phyloP scores from a whole-genome alignment of 2,113 vertebrate genomes.

The Eleginops maclovinus region DNA sequence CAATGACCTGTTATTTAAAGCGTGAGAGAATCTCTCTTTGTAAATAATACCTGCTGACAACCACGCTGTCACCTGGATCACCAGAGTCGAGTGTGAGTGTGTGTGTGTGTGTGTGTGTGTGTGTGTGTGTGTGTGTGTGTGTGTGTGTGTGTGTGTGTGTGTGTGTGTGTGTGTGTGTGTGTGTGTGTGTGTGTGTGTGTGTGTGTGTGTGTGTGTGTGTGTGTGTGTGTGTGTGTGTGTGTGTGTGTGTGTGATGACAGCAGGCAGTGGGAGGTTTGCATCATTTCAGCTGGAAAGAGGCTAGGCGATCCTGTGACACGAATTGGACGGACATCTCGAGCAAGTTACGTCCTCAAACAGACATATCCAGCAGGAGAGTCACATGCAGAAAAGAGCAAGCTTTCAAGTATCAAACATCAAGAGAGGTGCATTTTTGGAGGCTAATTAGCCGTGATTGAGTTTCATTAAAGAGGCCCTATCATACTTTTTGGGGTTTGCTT shows the following conservation, averaged over 20 bases:
- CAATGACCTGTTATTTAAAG: conserved; percentile 33
- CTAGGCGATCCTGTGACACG: neutral
- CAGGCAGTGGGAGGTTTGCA: neutral
- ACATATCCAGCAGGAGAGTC: conserved; percentile 29
- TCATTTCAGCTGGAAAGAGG: neutral
- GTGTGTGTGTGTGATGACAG: neutral
- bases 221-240: too few species aligned
- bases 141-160: too few species aligned
- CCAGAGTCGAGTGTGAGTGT: neutral
- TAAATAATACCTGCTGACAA: conserved; percentile 30
- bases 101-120: neutral
- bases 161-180: too few species aligned
- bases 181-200: too few species aligned
- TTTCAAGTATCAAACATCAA: neutral
- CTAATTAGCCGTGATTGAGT: conserved; percentile 9
- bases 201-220: too few species aligned
- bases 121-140: conserved; percentile 9
- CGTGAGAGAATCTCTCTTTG: neutral
- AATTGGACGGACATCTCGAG: too few species aligned
- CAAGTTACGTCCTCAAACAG: too few species aligned
- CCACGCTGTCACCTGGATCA: conserved; percentile 21
- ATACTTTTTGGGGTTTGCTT: too few species aligned
- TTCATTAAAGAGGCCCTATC: neutral
- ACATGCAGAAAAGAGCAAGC: neutral
- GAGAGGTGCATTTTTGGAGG: conserved; percentile 8